A percentile compares a stretch with the other conserved stretches of the same genome.
Evolutionary conservation across 2,113 vertebrate species (phyloP).

Genomic region (Marmota monax): DNA sequence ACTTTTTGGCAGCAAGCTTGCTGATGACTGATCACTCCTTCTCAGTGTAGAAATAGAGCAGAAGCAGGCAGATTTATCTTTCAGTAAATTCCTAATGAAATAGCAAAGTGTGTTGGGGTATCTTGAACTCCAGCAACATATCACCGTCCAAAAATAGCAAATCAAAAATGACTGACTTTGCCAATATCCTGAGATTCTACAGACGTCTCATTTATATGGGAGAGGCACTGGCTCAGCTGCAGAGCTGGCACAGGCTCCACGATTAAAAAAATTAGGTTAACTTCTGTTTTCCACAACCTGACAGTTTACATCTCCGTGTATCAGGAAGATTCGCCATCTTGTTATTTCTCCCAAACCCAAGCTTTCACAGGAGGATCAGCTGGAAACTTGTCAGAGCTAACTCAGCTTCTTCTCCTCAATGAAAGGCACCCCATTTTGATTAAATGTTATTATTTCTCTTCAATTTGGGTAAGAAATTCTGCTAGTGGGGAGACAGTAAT

Average conservation of each 20-base stretch:
- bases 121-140: slow-evolving; percentile 17
- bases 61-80: slow-evolving; percentile 79
- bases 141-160: not conserved
- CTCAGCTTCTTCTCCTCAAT: not conserved
- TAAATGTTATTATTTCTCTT: not conserved
- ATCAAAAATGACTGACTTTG: not conserved
- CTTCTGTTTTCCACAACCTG: slow-evolving; percentile 30
- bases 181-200: not conserved
- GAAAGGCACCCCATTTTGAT: not conserved
- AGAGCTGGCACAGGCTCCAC: not conserved
- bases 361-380: slow-evolving; percentile 9
- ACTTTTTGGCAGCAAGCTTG: slow-evolving; percentile 83
- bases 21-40: slow-evolving; percentile 84
- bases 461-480: not conserved
- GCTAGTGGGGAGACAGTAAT: not conserved
- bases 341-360: not conserved
- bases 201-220: slow-evolving; percentile 54
- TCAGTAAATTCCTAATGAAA: slow-evolving; percentile 76
- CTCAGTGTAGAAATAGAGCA: slow-evolving; percentile 79
- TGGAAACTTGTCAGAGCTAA: slow-evolving; percentile 37
- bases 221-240: not conserved
- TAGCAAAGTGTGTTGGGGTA: slow-evolving; percentile 65
- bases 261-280: slow-evolving; percentile 31
- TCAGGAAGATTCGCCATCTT: slow-evolving; percentile 33
- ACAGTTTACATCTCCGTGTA: slow-evolving; percentile 15